A percentile compares a stretch with the other conserved stretches of the same genome.
phyloP scores from a whole-genome alignment of 2,113 vertebrate genomes.

The Bubo blakistoni region DNA sequence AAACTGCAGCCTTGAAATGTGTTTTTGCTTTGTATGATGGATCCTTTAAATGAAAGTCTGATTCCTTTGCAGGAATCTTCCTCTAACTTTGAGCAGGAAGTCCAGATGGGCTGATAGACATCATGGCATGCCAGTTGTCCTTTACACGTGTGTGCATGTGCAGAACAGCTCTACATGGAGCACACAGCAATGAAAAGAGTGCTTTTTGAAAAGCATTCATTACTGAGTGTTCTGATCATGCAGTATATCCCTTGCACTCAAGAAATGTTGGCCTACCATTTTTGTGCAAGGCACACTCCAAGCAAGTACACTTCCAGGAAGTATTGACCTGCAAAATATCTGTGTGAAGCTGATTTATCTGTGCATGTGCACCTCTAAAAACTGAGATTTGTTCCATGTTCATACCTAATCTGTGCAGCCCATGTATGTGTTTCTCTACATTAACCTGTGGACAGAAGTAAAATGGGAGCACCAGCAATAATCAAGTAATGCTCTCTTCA shows the following conservation, averaged over 20 bases:
- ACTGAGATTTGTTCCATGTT: background rate
- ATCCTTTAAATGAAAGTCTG: background rate
- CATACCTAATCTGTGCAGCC: background rate
- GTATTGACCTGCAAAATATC: background rate
- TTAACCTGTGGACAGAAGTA: background rate
- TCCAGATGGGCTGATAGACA: background rate
- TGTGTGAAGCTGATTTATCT: background rate
- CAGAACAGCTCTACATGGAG: background rate
- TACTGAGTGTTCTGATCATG: background rate
- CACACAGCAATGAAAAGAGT: background rate
- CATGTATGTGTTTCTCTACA: background rate
- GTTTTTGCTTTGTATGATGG: background rate
- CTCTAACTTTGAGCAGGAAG: background rate
- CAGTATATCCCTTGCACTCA: background rate
- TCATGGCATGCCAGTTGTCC: background rate
- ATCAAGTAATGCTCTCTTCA: background rate
- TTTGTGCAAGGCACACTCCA: background rate
- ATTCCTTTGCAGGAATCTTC: background rate
- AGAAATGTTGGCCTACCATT: background rate
- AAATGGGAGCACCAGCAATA: background rate
- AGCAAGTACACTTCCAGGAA: fast-evolving
- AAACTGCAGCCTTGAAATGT: background rate
- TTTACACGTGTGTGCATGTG: fast-evolving
- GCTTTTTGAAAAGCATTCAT: background rate
- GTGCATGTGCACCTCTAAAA: background rate